phyloP scores from a whole-genome alignment of 1,140 invertebrate species.

The Adoxophyes honmai region DNA sequence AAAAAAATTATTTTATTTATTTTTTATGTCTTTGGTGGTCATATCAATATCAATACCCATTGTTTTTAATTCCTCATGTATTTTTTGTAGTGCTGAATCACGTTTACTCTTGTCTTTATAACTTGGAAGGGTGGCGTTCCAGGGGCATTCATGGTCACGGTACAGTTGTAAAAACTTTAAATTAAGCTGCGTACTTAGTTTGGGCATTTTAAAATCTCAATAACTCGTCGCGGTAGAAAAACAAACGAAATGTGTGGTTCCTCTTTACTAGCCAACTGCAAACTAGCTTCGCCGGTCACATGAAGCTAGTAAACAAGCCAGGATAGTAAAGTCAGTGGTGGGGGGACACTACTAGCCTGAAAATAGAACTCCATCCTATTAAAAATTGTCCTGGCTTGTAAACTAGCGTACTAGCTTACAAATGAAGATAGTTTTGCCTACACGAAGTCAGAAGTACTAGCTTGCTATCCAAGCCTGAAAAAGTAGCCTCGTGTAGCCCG shows the following conservation, averaged over 20 bases:
- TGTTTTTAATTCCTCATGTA: not conserved
- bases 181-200: not conserved
- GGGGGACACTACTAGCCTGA: conserved; percentile 20
- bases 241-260: not conserved
- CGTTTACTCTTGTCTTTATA: not conserved
- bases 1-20: too few species aligned
- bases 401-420: too few species aligned
- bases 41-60: not conserved
- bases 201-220: not conserved
- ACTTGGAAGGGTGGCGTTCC: not conserved
- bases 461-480: too few species aligned
- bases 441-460: too few species aligned
- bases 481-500: too few species aligned
- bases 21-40: too few species aligned
- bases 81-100: not conserved
- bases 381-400: too few species aligned
- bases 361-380: not conserved
- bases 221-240: too few species aligned
- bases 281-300: conserved; percentile 22
- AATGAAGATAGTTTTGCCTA: too few species aligned
- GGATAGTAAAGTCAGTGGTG: conserved; percentile 22
- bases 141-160: not conserved
- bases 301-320: conserved; percentile 22
- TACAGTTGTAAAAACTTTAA: not conserved
- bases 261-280: conserved; percentile 21